These are phyloP conservation scores for Cylindroiulus punctatus DNA, from an alignment of 2,888 invertebrate genomes.

Conservation along the genomic window DNA sequence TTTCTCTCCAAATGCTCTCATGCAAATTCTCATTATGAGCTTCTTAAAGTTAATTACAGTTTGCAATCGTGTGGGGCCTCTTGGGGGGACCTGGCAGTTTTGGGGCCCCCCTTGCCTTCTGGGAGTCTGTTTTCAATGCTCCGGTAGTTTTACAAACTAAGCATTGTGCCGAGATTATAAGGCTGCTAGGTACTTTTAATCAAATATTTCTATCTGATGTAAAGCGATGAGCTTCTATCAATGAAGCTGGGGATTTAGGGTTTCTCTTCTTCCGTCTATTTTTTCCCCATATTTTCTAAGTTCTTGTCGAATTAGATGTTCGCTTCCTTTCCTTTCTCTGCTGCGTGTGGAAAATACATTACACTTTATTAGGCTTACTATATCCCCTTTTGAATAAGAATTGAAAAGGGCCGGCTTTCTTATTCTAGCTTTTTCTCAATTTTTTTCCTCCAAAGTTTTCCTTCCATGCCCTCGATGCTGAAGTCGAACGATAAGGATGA, in stretches of 20 bases:
- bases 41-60: slow-evolving; percentile 28
- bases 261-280: background rate
- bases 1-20: background rate
- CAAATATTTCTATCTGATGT: slow-evolving; percentile 30
- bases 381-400: slow-evolving; percentile 34
- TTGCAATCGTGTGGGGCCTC: background rate
- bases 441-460: background rate
- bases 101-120: background rate
- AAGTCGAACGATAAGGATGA: slow-evolving; percentile 7
- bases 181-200: slow-evolving; percentile 34
- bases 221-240: slow-evolving; percentile 25
- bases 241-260: background rate
- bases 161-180: slow-evolving; percentile 23
- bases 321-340: background rate
- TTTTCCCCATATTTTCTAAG: slow-evolving; percentile 16
- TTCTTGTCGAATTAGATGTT: slow-evolving; percentile 31
- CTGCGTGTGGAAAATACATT: background rate
- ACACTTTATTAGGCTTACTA: slow-evolving; percentile 38
- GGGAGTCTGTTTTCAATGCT: background rate
- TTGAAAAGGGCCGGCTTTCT: slow-evolving; percentile 3
- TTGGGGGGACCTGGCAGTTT: background rate
- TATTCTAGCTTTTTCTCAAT: background rate
- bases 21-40: background rate
- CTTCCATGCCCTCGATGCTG: background rate
- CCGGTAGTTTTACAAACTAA: background rate